Conservation (phyloP, 2,113 vertebrate species). For the Drymodes brunneopygia region DNA sequence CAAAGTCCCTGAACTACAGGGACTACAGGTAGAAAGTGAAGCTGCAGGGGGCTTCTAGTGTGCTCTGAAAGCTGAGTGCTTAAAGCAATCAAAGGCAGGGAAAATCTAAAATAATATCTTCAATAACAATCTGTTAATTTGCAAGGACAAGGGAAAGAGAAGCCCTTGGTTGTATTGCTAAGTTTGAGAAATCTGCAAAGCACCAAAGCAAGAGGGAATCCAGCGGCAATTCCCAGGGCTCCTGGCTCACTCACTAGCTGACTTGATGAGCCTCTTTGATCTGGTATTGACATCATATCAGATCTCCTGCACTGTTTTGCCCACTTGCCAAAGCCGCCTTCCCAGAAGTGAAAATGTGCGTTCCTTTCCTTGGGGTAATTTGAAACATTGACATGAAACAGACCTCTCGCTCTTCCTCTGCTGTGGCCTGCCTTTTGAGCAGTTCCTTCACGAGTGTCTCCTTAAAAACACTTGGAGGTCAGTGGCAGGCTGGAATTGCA, state of each 20-base stretch:
- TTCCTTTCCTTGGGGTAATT: conserved; percentile 45
- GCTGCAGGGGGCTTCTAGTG: neutral
- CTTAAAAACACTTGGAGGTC: conserved; percentile 42
- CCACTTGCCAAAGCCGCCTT: conserved; percentile 40
- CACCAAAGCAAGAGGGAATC: conserved; percentile 10
- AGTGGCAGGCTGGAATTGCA: conserved; percentile 2
- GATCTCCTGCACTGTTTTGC: conserved; percentile 22
- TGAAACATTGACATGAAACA: conserved; percentile 47
- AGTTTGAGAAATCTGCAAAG: conserved; percentile 5
- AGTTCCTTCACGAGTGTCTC: neutral
- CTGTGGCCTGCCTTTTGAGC: neutral
- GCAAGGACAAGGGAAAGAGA: neutral
- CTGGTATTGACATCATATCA: conserved; percentile 45
- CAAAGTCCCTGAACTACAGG: neutral
- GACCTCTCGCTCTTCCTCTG: conserved; percentile 1
- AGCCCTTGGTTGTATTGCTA: neutral
- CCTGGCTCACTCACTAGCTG: neutral
- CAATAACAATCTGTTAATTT: neutral
- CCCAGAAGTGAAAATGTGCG: neutral
- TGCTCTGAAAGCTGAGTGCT: neutral
- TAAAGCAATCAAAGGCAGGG: neutral
- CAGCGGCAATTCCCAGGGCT: conserved; percentile 60
- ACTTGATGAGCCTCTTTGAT: conserved; percentile 59
- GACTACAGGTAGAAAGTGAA: neutral
- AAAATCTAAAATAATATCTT: neutral